Evolutionary conservation across 1,140 invertebrate species (phyloP), one percentile per base, ranked within the genome.

Genomic region (Elymnias hypermnestra): DNA sequence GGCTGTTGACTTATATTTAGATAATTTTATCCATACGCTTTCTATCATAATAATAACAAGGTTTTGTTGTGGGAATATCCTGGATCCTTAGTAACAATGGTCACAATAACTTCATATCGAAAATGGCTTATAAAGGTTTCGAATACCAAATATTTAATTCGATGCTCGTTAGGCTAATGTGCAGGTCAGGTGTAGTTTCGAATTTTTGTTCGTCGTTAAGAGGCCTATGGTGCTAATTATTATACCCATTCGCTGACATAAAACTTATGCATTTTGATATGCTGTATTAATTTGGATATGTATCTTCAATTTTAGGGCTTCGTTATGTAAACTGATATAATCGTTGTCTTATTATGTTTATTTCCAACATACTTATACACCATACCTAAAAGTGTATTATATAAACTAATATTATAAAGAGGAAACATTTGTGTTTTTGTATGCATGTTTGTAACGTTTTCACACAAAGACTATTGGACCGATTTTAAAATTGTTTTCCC

Each of bases 81-180:
- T 19, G 1, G 3, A 21, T 10, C 10, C 19, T 21, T 0, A 9
- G 7, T 5, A 21, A 2, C 1, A 12, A 3, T 36, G 17, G 33
- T 5, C 4, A 21, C 17, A 8, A 4, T 5, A 19, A n/a, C n/a
- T n/a, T n/a, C n/a, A n/a, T n/a, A n/a, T n/a, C 57, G 60, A 58
- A 66, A 61, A 57, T 57, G 47, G 56, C 38, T 57, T 57, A 48
- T 43, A 51, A 37, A n/a, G 53, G 60, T 63, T 59, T 68, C 63
- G 52, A 62, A 57, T 75, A 53, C 66, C 61, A 63, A 72, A 67
- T 67, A 53, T 63, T 63, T 71, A 69, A 72, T 74, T 57, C 44
- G 59, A 70, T 70, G 53, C 72, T 78, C 59, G 74, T 78, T 78
- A 78, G 51, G 19, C 41, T 57, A 67, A 36, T 51, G 62, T 51